Conservation (phyloP, 2,888 invertebrate species). For the Drosophila koepferae region DNA sequence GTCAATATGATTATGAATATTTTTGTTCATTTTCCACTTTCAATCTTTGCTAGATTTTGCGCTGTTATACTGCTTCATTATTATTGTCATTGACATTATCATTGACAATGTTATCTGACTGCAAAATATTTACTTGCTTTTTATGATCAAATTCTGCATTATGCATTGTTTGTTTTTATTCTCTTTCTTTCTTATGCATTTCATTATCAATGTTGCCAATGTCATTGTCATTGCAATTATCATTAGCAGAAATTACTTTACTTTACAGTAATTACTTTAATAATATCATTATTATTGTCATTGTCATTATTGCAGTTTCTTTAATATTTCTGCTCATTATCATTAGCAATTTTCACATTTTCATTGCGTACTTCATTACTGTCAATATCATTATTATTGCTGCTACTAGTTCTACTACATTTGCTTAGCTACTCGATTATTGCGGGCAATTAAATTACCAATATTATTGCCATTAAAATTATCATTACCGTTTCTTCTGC, state of each 20-base stretch:
- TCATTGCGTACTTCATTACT: background rate
- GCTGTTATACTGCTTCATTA: background rate
- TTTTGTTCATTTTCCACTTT: slow-evolving; percentile 9
- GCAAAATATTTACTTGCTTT: background rate
- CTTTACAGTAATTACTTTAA: background rate
- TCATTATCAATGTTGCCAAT: background rate
- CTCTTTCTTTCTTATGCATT: too few relatives aligned
- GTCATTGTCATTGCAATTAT: background rate
- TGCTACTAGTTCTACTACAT: background rate
- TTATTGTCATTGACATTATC: background rate
- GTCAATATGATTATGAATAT: slow-evolving; percentile 54
- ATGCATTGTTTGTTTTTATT: background rate
- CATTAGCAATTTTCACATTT: background rate
- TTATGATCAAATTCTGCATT: background rate
- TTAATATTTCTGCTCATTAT: background rate
- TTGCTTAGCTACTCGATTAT: background rate
- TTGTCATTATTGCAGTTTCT: background rate
- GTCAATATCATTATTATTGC: background rate
- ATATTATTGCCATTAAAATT: background rate
- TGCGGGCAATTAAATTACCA: background rate
- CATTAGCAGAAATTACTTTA: background rate
- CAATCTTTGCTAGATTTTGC: too few relatives aligned
- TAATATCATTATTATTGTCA: background rate
- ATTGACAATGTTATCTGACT: background rate
- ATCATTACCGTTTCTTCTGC: background rate